A percentile compares a stretch with the other conserved stretches of the same genome.
Conservation (phyloP, 2,888 invertebrate species). For the Calameuta idolon region DNA sequence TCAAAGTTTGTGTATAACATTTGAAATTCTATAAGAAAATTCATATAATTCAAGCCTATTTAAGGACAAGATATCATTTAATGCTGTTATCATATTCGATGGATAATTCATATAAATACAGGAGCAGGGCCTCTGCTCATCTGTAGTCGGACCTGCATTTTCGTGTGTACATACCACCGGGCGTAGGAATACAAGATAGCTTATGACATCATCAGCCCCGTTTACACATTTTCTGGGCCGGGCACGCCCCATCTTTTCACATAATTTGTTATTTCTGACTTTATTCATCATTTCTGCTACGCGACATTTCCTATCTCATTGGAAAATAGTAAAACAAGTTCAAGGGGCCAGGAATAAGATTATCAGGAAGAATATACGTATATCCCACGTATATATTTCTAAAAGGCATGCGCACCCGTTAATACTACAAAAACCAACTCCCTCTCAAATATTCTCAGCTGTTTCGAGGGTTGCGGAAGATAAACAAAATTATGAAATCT, state of each 20-base stretch:
- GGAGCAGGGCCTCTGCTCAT: constrained; percentile 5
- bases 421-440: not conserved
- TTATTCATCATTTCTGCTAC: not conserved
- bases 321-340: not conserved
- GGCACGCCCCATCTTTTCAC: constrained; percentile 60
- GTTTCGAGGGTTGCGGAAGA: not conserved
- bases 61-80: not conserved
- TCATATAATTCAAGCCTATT: not conserved
- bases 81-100: not conserved
- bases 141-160: constrained; percentile 23
- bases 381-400: not conserved
- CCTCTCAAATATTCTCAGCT: not conserved
- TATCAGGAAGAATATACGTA: not conserved
- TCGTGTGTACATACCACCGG: constrained; percentile 34
- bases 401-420: not conserved
- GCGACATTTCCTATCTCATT: not conserved
- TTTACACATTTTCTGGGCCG: constrained; percentile 55
- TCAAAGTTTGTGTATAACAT: not conserved
- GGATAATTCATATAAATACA: not conserved
- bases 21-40: not conserved
- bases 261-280: constrained; percentile 28
- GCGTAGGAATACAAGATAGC: constrained; percentile 59
- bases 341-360: not conserved
- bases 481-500: not conserved
- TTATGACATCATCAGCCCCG: constrained; percentile 62